phyloP scores from a whole-genome alignment of 1,140 invertebrate genomes.

The Reticulitermes speratus region DNA sequence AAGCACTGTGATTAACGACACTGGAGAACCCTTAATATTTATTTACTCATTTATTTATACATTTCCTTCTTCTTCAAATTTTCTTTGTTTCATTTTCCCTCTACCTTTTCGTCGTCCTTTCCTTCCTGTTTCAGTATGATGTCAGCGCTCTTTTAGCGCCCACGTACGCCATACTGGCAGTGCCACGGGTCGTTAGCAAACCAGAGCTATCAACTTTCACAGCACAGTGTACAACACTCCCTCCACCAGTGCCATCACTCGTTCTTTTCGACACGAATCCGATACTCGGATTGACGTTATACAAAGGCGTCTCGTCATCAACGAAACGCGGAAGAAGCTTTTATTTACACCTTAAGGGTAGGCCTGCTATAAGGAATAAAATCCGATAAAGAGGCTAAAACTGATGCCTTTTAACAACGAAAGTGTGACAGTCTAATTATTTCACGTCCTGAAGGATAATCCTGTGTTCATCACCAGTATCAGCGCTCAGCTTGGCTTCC shows the following conservation, averaged over 20 bases:
- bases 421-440: neutral
- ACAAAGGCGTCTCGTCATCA: neutral
- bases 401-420: neutral
- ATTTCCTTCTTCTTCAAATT: too few species aligned
- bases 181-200: too few species aligned
- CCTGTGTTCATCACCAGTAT: neutral
- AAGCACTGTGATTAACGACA: too few species aligned
- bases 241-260: neutral
- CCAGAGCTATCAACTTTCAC: too few species aligned
- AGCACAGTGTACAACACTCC: neutral
- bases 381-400: neutral
- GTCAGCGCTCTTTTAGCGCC: too few species aligned
- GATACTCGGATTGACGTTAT: conserved; percentile 3
- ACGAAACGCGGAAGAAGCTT: neutral
- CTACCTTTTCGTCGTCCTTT: too few species aligned
- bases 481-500: neutral
- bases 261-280: conserved; percentile 1
- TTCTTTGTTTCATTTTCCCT: too few species aligned
- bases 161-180: too few species aligned
- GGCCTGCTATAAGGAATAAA: neutral
- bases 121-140: too few species aligned
- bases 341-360: neutral
- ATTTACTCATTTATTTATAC: too few species aligned
- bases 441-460: neutral
- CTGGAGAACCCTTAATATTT: too few species aligned